Conservation (phyloP, 1,140 invertebrate species). For the Nasonia longicornis region DNA sequence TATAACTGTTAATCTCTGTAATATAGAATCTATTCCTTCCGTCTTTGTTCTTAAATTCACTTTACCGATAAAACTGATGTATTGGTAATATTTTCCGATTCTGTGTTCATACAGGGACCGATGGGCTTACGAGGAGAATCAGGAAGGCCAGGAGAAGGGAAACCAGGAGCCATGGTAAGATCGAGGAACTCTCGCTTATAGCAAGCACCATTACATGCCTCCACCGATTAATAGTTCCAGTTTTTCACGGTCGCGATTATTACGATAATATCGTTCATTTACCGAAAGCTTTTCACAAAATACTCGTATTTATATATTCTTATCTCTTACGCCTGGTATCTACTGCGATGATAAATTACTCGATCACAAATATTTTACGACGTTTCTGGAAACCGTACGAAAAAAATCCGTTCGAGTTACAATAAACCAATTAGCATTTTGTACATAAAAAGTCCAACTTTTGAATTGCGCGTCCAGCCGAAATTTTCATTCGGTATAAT, state of each 20-base stretch:
- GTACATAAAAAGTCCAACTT: too few species aligned
- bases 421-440: too few species aligned
- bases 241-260: constrained; percentile 4
- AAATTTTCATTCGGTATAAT: too few species aligned
- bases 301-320: not conserved
- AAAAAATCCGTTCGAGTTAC: too few species aligned
- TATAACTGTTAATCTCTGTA: too few species aligned
- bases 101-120: constrained; percentile 77
- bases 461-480: too few species aligned
- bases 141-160: constrained; percentile 82
- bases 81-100: not conserved
- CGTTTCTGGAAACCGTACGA: too few species aligned
- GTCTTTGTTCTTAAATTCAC: too few species aligned
- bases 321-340: not conserved
- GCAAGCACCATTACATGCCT: constrained; percentile 63
- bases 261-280: constrained; percentile 3
- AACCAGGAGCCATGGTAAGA: constrained; percentile 83
- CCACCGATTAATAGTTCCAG: constrained; percentile 59
- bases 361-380: too few species aligned
- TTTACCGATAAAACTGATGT: too few species aligned
- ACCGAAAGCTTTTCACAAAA: constrained; percentile 6
- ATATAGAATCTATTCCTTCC: too few species aligned
- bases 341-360: too few species aligned
- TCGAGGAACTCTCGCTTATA: constrained; percentile 66
- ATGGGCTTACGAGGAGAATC: constrained; percentile 88